Evolutionary conservation across 2,888 invertebrate genomes (phyloP), one percentile per base, ranked within the genome.

Genomic region (Holacanthella duospinosa): DNA sequence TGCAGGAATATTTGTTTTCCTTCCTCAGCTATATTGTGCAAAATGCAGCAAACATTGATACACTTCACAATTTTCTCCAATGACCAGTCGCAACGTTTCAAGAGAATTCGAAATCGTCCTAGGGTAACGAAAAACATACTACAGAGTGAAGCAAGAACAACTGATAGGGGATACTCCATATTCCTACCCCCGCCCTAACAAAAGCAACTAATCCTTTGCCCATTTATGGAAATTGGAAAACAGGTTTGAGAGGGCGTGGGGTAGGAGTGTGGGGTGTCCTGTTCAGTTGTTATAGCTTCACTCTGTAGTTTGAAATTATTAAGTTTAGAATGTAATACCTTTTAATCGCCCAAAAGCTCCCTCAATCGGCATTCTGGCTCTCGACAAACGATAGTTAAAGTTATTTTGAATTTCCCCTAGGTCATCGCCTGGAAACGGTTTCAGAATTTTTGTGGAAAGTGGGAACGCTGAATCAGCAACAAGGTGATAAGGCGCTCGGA

Each of bases 381-480:
- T 4, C n/a, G 29, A 29, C 16, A 57, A 21, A 2, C 57, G 57
- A 21, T 57, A 29, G 29, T 57, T 57, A 29, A 57, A 63, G 36
- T 27, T 61, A 12, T 26, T 48, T 48, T 29, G 44, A 28, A 16
- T 59, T 16, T 16, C 19, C n/a, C 29, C 44, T 6, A 29, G 27
- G 1, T 26, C 29, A 25, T 53, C 48, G n/a, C 27, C 36, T 12
- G 48, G 24, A 54, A 29, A 63, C 3, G 63, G 63, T 21, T 60
- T 63, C 59, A 63, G 63, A 16, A 59, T 26, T 54, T 60, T 62
- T 26, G 48, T 28, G n/a, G 25, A 27, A 19, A 60, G 54, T 9
- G 63, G 63, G 36, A 57, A 63, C 12, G 63, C 63, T 21, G 60
- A 29, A 28, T 63, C 63, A 4, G 59, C 44, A 9, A 59, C 28